Conservation (phyloP, 2,888 invertebrate species). For the Frankliniella intonsa region DNA sequence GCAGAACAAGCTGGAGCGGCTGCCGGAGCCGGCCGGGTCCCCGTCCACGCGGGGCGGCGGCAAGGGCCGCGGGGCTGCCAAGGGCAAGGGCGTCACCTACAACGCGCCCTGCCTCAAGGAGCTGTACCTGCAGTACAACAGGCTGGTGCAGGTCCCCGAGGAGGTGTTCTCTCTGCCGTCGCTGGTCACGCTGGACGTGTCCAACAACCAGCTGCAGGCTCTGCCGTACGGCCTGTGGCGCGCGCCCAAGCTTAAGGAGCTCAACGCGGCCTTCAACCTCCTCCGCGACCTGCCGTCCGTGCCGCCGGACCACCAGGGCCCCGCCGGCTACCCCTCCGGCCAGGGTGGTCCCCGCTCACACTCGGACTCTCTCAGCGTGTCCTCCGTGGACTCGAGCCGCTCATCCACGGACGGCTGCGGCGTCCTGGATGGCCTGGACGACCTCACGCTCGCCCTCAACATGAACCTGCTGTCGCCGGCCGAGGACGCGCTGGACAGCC, state of each 20-base stretch:
- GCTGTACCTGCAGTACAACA: conserved; percentile 83
- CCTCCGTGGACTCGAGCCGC: conserved; percentile 13
- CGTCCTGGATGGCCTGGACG: neutral
- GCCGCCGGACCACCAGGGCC: conserved; percentile 30
- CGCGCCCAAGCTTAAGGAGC: conserved; percentile 76
- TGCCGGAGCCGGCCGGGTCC: conserved; percentile 53
- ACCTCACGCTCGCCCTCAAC: neutral
- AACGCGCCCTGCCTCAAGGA: conserved; percentile 81
- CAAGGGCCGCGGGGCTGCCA: conserved; percentile 36
- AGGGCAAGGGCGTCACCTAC: conserved; percentile 47
- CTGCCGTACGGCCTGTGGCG: conserved; percentile 83
- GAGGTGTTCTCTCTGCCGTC: conserved; percentile 76
- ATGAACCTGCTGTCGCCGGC: conserved; percentile 1
- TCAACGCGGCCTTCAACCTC: conserved; percentile 85
- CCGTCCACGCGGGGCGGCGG: neutral
- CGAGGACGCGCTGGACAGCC: neutral
- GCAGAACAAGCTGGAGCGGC: conserved; percentile 78
- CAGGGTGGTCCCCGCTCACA: neutral
- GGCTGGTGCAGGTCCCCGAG: conserved; percentile 74
- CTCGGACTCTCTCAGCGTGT: neutral
- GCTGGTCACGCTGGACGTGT: conserved; percentile 79
- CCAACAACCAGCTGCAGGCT: conserved; percentile 83
- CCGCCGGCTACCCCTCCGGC: neutral
- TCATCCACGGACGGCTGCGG: neutral
- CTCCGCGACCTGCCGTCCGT: conserved; percentile 62